Conservation (phyloP, 2,113 vertebrate species). For the Heterochromis multidens region DNA sequence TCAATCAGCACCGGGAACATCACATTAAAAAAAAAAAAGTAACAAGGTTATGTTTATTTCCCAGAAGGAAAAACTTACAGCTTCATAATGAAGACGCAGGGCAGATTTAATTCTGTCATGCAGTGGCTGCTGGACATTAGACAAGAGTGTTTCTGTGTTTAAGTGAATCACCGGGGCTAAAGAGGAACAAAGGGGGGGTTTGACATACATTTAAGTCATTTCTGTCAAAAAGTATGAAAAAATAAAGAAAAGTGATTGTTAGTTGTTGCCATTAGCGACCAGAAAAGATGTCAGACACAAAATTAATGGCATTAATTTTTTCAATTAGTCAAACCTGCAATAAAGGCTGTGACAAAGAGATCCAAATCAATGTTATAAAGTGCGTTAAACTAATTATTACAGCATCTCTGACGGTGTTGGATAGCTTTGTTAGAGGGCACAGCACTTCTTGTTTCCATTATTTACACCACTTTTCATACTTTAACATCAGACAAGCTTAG, state of each 20-base stretch:
- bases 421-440: not conserved
- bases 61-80: not conserved
- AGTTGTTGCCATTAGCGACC: not conserved
- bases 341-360: not conserved
- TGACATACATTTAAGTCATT: not conserved
- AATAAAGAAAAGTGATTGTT: not conserved
- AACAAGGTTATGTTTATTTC: not conserved
- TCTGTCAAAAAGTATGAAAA: not conserved
- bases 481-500: not conserved
- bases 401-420: not conserved
- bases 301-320: not conserved
- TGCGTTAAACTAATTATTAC: not conserved
- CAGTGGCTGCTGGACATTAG: not conserved
- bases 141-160: not conserved
- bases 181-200: not conserved
- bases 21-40: not conserved
- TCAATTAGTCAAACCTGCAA: not conserved
- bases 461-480: not conserved
- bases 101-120: not conserved
- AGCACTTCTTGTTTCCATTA: not conserved
- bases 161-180: not conserved
- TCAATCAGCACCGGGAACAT: not conserved
- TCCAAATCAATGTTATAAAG: not conserved
- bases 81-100: not conserved
- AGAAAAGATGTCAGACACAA: not conserved